Evolutionary conservation across 2,888 invertebrate genomes (phyloP).

Genomic region (Griposia aprilina): DNA sequence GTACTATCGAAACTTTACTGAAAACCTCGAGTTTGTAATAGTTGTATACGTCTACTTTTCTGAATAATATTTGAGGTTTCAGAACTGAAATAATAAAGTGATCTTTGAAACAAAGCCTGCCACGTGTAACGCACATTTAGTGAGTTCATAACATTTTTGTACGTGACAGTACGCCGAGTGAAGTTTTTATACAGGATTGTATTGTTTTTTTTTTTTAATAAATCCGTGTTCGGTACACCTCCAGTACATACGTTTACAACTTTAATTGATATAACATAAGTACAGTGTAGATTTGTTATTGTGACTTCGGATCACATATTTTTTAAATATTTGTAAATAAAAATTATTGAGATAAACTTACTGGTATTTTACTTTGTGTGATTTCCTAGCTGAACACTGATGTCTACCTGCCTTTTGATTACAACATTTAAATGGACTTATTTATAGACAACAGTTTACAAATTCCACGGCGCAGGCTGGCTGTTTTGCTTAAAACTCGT

Average conservation of each 20-base stretch:
- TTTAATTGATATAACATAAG: constrained; percentile 63
- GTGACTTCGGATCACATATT: constrained; percentile 79
- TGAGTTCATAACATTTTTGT: constrained; percentile 48
- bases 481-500: not conserved
- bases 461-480: not conserved
- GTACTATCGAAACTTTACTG: constrained; percentile 31
- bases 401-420: not conserved
- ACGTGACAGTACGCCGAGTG: constrained; percentile 42
- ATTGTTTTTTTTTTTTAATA: constrained; percentile 54
- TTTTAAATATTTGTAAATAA: constrained; percentile 87
- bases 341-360: constrained; percentile 75
- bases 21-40: constrained; percentile 16
- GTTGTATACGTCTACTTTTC: constrained; percentile 25
- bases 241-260: constrained; percentile 68
- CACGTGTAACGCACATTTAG: constrained; percentile 41
- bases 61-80: constrained; percentile 30
- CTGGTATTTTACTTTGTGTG: constrained; percentile 34
- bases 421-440: not conserved
- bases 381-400: too few relatives aligned
- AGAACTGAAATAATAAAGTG: constrained; percentile 15
- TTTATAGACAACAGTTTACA: not conserved
- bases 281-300: constrained; percentile 80
- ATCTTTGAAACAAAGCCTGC: constrained; percentile 22
- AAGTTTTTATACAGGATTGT: constrained; percentile 51
- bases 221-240: constrained; percentile 58